Evolutionary conservation across 2,113 vertebrate genomes (phyloP).

Genomic region (Peucedramus taeniatus): DNA sequence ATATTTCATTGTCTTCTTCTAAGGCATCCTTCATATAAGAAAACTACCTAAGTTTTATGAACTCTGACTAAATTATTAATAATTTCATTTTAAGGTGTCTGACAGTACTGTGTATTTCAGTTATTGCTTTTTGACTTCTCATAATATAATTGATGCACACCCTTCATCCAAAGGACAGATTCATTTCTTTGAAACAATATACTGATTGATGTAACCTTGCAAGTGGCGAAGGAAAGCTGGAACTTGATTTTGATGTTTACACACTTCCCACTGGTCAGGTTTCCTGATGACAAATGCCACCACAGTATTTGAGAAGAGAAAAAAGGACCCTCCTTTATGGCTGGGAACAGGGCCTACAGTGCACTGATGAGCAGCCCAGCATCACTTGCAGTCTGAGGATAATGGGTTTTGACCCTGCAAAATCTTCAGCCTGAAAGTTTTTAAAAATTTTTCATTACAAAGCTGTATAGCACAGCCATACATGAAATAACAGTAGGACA

Average conservation of each 20-base stretch:
- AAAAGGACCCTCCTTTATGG: neutral
- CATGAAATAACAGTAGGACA: neutral
- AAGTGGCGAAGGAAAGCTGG: neutral
- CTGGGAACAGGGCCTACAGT: neutral
- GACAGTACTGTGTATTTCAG: neutral
- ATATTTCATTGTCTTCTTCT: neutral
- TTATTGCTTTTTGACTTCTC: neutral
- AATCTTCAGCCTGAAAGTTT: neutral
- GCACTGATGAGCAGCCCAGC: neutral
- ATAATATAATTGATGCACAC: neutral
- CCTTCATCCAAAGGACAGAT: neutral
- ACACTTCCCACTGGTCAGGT: neutral
- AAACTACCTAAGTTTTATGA: neutral
- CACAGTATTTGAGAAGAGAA: neutral
- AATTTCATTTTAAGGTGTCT: neutral
- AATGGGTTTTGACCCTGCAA: neutral
- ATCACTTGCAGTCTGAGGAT: neutral
- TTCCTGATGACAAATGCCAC: neutral
- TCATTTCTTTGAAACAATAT: neutral
- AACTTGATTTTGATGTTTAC: neutral
- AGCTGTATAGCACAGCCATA: neutral
- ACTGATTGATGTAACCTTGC: neutral
- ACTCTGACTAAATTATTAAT: neutral
- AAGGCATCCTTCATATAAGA: neutral
- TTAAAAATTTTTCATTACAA: neutral